Evolutionary conservation across 1,140 invertebrate species (phyloP), one percentile per base, ranked within the genome.

Genomic region (Drosophila subpulchrella): DNA sequence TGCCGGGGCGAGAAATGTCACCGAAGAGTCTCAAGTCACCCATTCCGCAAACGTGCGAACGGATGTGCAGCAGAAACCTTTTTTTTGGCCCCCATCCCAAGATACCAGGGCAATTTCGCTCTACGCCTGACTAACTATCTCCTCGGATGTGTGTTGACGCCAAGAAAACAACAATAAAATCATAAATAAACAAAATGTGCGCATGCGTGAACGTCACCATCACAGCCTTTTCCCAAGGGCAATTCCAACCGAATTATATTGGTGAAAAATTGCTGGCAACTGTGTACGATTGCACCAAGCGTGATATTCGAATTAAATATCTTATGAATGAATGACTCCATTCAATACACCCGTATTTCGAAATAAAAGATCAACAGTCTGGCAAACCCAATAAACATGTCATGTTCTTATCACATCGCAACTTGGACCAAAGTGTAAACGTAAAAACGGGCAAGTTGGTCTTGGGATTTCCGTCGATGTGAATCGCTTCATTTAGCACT

Each of bases 111-210:
- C 76, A 84, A 84, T 84, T 55, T 78, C 60, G 32, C 42, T 48
- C 34, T 17, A 38, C 80, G 39, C 38, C 58, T 62, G 54, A 47
- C 75, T 60, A 73, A 51, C 47, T 60, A 72, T 72, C 39, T 51
- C 12, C 8, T 13, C 34, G 13, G n/a, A n/a, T n/a, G 20, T 20
- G 32, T 27, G 27, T 42, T 83, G 74, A 54, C 75, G 44, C 56
- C 59, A 59, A 66, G 75, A 88, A 57, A 88, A 83, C 79, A 88
- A 78, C 83, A 79, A 89, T 88, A 77, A 77, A 75, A 66, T 66
- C 72, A 63, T 75, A 75, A 75, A 75, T 75, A 67, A 76, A 67
- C 62, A 75, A 86, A 83, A 76, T 88, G 66, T 81, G 62, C 71
- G 82, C 82, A 86, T 82, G 82, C 79, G 83, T 86, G 76, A 61